Evolutionary conservation across 2,113 vertebrate genomes (phyloP), one percentile per base, ranked within the genome.

Genomic region (Canis aureus): DNA sequence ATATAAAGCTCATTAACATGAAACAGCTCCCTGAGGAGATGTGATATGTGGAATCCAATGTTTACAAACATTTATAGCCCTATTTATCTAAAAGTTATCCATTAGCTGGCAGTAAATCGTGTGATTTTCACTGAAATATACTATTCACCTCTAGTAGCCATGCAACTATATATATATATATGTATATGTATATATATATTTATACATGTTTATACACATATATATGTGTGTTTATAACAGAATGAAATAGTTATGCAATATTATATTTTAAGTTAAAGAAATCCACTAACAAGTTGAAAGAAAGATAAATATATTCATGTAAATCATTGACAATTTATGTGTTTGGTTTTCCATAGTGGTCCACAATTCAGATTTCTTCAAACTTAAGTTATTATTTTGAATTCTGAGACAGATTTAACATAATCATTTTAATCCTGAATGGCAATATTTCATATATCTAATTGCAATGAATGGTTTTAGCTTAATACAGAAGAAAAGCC

Each of bases 21-120:
- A 92, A 94, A 80, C 69, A 81, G 69, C 82, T 96, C 90, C 62
- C 90, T 76, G 55, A 91, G 73, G 94, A 80, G 19, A 64, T 6
- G 2, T 53, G 38, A 64, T 89, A 89, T 89, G 74, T 76, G 80
- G 66, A 96, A 83, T 74, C 29, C 66, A 91, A 83, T 84, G 92
- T 98, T 96, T 96, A 94, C 92, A 95, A 97, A 96, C 79, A 96
- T 57, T 90, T 95, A 97, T 71, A 94, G 83, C 49, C 43, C 69
- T 81, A 94, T 97, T 25, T 79, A 96, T 96, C 96, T 90, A 83
- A 95, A 94, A 94, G 27, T 85, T 89, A 15, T 66, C 74, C n/a
- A 51, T 92, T 97, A 59, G 60, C 69, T 96, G 59, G 23, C 69
- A 97, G 80, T 89, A 97, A 96, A 80, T 97, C 69, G 49, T n/a